Conservation (phyloP, 2,888 invertebrate species). For the Temnothorax unifasciatus region DNA sequence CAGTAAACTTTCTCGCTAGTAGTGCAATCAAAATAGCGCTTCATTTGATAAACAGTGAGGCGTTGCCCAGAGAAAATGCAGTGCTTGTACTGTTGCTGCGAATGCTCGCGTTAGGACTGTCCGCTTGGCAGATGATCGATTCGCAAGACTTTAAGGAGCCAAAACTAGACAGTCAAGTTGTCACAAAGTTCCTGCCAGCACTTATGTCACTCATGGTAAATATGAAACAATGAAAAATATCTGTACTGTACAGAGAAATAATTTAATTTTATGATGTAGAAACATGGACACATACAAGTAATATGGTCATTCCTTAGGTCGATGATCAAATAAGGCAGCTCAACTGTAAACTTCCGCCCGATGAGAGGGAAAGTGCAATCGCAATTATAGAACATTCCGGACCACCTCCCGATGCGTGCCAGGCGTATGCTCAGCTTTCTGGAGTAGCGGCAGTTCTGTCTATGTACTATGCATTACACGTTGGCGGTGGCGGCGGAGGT, state of each 20-base stretch:
- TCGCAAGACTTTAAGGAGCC: slow-evolving; percentile 98
- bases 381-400: slow-evolving; percentile 98
- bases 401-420: slow-evolving; percentile 96
- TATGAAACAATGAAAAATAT: slow-evolving; percentile 3
- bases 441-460: slow-evolving; percentile 96
- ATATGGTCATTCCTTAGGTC: slow-evolving; percentile 82
- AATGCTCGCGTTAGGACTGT: slow-evolving; percentile 96
- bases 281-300: slow-evolving; percentile 1
- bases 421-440: slow-evolving; percentile 96
- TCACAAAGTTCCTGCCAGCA: slow-evolving; percentile 97
- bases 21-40: slow-evolving; percentile 97
- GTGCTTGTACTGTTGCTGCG: slow-evolving; percentile 95
- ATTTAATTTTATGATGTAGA: slow-evolving; percentile 8
- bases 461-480: slow-evolving; percentile 97
- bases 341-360: slow-evolving; percentile 95
- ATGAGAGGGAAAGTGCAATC: slow-evolving; percentile 97
- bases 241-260: not conserved
- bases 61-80: slow-evolving; percentile 96
- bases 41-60: slow-evolving; percentile 95
- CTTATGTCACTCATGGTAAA: slow-evolving; percentile 96
- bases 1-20: slow-evolving; percentile 97
- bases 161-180: slow-evolving; percentile 96
- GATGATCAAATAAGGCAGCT: slow-evolving; percentile 94
- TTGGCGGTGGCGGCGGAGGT: slow-evolving; percentile 89
- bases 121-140: slow-evolving; percentile 99